phyloP scores from a whole-genome alignment of 2,113 vertebrate genomes.

The Cyanocitta stelleri region DNA sequence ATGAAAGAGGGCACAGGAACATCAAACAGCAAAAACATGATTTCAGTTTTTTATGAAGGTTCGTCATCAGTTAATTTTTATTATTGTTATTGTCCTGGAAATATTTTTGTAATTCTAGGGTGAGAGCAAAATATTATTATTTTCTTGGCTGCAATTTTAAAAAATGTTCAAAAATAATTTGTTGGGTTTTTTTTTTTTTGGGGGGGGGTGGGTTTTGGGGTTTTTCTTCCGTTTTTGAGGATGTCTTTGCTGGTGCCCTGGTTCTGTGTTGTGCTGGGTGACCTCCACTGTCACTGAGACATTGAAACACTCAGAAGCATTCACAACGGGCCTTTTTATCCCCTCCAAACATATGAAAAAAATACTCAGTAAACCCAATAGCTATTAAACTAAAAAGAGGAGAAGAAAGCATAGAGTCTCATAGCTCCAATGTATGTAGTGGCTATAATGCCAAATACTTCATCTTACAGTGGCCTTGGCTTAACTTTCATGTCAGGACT shows the following conservation, averaged over 20 bases:
- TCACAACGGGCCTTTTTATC: not conserved
- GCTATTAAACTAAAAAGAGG: not conserved
- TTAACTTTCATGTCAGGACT: constrained; percentile 23
- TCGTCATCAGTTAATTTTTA: not conserved
- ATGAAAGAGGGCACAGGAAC: not conserved
- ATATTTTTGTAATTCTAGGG: not conserved
- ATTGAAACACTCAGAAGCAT: not conserved
- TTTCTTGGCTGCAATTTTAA: not conserved
- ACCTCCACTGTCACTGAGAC: not conserved
- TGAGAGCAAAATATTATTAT: not conserved
- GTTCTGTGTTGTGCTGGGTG: not conserved
- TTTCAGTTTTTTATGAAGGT: not conserved
- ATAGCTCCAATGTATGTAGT: not conserved
- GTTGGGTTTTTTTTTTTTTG: too few relatives aligned
- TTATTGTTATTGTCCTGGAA: not conserved
- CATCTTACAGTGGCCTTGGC: not conserved
- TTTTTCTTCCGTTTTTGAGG: not conserved
- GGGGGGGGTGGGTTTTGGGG: fast-evolving
- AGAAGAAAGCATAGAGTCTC: not conserved
- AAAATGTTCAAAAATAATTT: not conserved
- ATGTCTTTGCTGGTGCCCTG: not conserved
- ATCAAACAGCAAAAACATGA: not conserved
- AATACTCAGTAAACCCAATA: not conserved
- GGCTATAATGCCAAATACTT: not conserved
- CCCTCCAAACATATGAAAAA: not conserved